A percentile compares a stretch with the other conserved stretches of the same genome.
These are phyloP conservation scores for Paracanthobrama guichenoti DNA, from an alignment of 2,113 vertebrate genomes.

Conservation along the genomic window DNA sequence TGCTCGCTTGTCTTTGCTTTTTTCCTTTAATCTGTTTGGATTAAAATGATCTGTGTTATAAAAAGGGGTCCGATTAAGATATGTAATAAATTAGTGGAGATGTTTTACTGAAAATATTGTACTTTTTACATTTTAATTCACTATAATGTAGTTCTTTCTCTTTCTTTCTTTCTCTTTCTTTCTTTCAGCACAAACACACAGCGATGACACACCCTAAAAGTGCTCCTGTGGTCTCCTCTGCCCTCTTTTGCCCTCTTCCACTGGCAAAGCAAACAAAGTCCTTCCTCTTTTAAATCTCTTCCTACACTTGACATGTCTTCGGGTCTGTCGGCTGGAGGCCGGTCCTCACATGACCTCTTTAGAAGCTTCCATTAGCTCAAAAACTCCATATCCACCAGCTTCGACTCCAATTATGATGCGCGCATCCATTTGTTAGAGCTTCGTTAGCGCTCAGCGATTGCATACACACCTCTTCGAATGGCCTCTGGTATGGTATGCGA, in stretches of 20 bases:
- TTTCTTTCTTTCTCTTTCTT: not conserved
- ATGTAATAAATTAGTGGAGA: not conserved
- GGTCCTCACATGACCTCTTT: slow-evolving; percentile 15
- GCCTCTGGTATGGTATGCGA: not conserved
- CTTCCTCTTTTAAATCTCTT: slow-evolving; percentile 31
- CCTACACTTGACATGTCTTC: slow-evolving; percentile 43
- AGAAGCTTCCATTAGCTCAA: not conserved
- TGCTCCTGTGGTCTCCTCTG: not conserved
- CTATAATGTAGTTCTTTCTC: not conserved
- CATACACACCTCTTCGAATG: not conserved
- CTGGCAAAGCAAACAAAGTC: slow-evolving; percentile 51
- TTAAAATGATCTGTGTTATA: slow-evolving; percentile 4
- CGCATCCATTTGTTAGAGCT: slow-evolving; percentile 10
- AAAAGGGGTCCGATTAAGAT: not conserved
- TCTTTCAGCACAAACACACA: not conserved
- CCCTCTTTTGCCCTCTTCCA: not conserved
- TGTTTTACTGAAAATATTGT: not conserved
- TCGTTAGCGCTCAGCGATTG: not conserved
- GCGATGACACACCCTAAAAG: not conserved
- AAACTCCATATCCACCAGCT: not conserved
- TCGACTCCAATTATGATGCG: not conserved
- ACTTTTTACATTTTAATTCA: not conserved
- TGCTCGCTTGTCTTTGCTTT: not conserved
- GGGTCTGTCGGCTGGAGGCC: slow-evolving; percentile 26
- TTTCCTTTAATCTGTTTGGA: not conserved